phyloP scores from a whole-genome alignment of 53 echinoderm and acorn worm genomes.

The Crossaster papposus region DNA sequence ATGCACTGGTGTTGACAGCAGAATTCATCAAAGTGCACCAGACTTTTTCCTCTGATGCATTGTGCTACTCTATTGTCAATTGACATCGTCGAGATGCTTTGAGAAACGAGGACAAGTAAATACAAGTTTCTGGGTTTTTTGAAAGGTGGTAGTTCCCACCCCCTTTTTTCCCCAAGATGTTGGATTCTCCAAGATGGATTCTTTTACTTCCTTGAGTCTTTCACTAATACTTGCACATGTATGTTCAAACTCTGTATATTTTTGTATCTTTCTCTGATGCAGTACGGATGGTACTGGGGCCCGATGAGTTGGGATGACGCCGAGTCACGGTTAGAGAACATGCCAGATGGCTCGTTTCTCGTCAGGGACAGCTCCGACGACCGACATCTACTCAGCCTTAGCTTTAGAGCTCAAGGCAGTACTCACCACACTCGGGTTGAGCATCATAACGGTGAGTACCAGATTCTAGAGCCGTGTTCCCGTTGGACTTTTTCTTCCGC shows the following conservation, averaged over 20 bases:
- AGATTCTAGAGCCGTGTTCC: background rate
- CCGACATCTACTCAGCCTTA: constrained; percentile 90
- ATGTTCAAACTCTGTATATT: background rate
- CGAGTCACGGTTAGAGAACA: constrained; percentile 90
- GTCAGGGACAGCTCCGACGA: constrained; percentile 98
- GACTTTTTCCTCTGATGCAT: too few relatives aligned
- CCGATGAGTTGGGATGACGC: constrained; percentile 99
- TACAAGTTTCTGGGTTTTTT: too few relatives aligned
- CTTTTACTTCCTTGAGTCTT: too few relatives aligned
- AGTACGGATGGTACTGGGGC: constrained; percentile 99
- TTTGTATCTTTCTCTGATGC: background rate
- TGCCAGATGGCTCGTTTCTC: constrained; percentile 97
- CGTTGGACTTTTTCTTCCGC: too few relatives aligned
- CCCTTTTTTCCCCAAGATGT: too few relatives aligned
- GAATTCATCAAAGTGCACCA: too few relatives aligned
- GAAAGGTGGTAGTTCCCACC: too few relatives aligned
- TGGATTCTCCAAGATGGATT: too few relatives aligned
- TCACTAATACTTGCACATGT: background rate
- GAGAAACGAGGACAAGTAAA: too few relatives aligned
- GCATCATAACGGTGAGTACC: constrained; percentile 87
- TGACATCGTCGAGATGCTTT: too few relatives aligned
- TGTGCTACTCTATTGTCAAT: too few relatives aligned
- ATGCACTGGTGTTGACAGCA: too few relatives aligned
- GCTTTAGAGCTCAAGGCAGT: constrained; percentile 91
- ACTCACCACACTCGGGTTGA: constrained; percentile 98